Evolutionary conservation across 2,888 invertebrate species (phyloP), one percentile per base, ranked within the genome.

Genomic region (Lasioglossum zephyrum): DNA sequence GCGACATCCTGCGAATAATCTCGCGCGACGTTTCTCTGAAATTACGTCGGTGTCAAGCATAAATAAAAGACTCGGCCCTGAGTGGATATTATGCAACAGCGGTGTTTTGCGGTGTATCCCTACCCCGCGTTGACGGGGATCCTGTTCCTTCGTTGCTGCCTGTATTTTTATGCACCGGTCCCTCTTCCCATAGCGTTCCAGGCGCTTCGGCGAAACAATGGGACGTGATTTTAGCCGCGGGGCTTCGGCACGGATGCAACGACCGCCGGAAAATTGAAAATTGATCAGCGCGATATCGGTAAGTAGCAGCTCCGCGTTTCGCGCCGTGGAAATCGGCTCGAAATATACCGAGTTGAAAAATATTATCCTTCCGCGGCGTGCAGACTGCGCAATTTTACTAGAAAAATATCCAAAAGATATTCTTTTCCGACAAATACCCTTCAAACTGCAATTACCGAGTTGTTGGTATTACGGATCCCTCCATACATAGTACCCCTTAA

Each of bases 11-110:
- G 63, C 82, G 81, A 84, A 81, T 84, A 87, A 87, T 85, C 69
- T 77, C 69, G 69, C 80, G 84, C 84, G 82, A 81, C 66, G 79
- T 87, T 81, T 86, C 84, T 79, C 73, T 84, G 84, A 85, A 84
- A 87, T 89, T 86, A 86, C 86, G 82, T 69, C 82, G 69, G 82
- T 80, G 86, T 82, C 57, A 72, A 63, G 78, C 57, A 82, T 87
- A 89, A 87, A 87, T 86, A 85, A 89, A 89, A 87, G 81, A 83
- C 77, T 53, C 85, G 83, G 79, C 82, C 82, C 83, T 77, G 81
- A 87, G 70, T 85, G 80, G 81, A 83, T 73, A 81, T 89, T 89
- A 87, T 81, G 84, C 82, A 89, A 89, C 73, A 63, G 18, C 41
- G 63, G 60, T 73, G 79, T 86, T 84, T 79, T 72, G 86, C 78